Evolutionary conservation across 1,140 invertebrate species (phyloP).

Genomic region (Hypsibius dujardini): DNA sequence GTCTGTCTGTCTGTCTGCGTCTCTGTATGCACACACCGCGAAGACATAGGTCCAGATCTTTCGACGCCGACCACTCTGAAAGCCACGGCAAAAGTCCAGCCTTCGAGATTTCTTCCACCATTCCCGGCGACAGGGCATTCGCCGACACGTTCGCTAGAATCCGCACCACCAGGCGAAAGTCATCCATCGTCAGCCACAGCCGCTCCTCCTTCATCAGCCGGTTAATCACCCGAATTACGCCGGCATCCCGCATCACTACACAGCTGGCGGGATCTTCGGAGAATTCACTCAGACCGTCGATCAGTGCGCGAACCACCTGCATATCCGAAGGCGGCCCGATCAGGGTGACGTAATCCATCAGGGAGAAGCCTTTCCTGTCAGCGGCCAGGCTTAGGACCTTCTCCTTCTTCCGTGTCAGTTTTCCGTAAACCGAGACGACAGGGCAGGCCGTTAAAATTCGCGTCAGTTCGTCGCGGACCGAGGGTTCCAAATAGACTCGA

Average conservation of each 20-base stretch:
- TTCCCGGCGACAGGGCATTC: background rate
- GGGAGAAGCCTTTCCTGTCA: background rate
- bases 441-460: too few species aligned
- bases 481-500: too few species aligned
- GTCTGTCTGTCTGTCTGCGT: too few species aligned
- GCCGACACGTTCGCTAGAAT: conserved; percentile 11
- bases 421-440: too few species aligned
- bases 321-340: background rate
- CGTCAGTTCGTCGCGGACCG: too few species aligned
- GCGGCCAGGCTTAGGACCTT: background rate
- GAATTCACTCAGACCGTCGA: background rate
- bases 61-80: background rate
- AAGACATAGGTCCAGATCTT: conserved; percentile 5
- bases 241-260: background rate
- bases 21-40: too few species aligned
- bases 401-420: conserved; percentile 12
- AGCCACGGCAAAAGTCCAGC: background rate
- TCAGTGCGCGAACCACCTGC: background rate
- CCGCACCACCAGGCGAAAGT: background rate
- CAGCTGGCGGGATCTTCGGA: background rate
- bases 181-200: background rate
- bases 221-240: background rate
- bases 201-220: background rate
- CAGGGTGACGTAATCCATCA: background rate
- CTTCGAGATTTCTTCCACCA: background rate